These are phyloP conservation scores for Muricea muricata DNA, from an alignment of 92 coral and sea anemone genomes.

Conservation along the genomic window DNA sequence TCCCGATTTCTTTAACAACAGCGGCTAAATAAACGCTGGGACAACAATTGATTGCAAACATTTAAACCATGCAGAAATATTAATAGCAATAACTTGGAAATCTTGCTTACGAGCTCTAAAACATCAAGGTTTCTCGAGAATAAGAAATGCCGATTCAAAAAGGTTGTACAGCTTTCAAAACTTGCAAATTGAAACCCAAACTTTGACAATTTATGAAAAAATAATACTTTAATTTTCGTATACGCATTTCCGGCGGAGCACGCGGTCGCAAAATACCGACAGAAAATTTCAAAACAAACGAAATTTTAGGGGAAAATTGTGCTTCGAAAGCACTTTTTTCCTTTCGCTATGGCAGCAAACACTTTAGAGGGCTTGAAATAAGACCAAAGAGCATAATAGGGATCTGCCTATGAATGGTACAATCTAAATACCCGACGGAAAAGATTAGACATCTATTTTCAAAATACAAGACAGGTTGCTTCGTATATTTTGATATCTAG, in stretches of 20 bases:
- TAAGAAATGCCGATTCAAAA: not conserved
- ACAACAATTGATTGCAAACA: conserved; percentile 29
- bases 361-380: not conserved
- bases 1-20: not conserved
- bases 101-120: not conserved
- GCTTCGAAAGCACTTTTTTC: not conserved
- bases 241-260: conserved; percentile 39
- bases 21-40: conserved; percentile 15
- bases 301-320: not conserved
- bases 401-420: not conserved
- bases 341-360: not conserved
- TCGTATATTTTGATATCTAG: not conserved
- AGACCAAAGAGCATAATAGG: not conserved
- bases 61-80: conserved; percentile 1
- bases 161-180: not conserved
- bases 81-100: conserved; percentile 25
- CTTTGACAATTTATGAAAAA: too few relatives aligned
- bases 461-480: not conserved
- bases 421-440: not conserved
- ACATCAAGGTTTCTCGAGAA: not conserved
- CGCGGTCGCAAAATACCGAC: conserved; percentile 11
- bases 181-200: not conserved
- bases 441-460: not conserved
- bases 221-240: not conserved
- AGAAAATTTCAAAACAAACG: conserved; percentile 22